Percentiles rank a stretch among this genome's conserved stretches.
phyloP scores from a whole-genome alignment of 2,113 vertebrate species.

The Hassar affinis region DNA sequence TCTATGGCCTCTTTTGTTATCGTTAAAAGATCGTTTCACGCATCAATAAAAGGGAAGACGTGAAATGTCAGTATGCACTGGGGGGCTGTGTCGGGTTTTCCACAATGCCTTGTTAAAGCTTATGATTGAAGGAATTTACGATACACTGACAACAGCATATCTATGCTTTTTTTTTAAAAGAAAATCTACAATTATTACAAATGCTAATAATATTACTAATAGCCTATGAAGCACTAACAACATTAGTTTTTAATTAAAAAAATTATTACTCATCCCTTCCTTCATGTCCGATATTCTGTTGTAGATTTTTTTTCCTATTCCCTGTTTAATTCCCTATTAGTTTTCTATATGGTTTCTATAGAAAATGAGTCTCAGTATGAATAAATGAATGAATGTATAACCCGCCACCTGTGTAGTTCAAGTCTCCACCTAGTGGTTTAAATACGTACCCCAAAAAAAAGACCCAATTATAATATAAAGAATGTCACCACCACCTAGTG shows the following conservation, averaged over 20 bases:
- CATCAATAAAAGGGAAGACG: background rate
- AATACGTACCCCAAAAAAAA: background rate
- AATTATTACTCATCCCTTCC: background rate
- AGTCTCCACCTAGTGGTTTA: slow-evolving; percentile 38
- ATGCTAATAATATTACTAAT: background rate
- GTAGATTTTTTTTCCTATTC: background rate
- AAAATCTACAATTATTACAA: too few relatives aligned
- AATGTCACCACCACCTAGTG: slow-evolving; percentile 34
- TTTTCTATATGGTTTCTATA: background rate
- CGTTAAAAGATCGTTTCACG: background rate
- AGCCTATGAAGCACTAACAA: too few relatives aligned
- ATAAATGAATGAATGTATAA: background rate
- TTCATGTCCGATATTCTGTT: background rate
- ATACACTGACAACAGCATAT: background rate
- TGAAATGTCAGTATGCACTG: background rate
- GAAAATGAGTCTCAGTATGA: slow-evolving; percentile 6
- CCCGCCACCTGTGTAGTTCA: background rate
- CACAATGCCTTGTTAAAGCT: background rate
- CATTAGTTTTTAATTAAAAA: too few relatives aligned
- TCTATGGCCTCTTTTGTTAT: background rate
- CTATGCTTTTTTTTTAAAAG: background rate
- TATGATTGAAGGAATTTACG: background rate
- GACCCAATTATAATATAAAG: background rate
- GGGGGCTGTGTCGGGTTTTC: background rate
- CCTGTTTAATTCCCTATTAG: background rate